Evolutionary conservation across 2,797 vertebrate genomes (phyloP).

Genomic region (Anableps anableps): DNA sequence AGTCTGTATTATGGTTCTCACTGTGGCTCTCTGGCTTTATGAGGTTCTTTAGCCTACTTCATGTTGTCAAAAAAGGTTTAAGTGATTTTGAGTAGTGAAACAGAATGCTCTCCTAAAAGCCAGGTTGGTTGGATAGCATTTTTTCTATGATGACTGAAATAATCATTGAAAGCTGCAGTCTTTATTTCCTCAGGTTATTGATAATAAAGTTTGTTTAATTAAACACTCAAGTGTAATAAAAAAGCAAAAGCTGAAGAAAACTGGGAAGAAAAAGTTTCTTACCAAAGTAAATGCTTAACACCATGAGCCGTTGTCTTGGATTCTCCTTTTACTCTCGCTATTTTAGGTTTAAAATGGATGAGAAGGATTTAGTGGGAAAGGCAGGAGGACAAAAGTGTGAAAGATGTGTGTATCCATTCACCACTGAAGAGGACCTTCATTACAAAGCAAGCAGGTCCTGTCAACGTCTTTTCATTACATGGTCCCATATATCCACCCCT

Average conservation of each 20-base stretch:
- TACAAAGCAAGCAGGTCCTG: slow-evolving; percentile 82
- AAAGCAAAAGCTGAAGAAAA: not conserved
- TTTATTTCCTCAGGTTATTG: not conserved
- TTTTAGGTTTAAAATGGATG: slow-evolving; percentile 62
- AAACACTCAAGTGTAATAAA: not conserved
- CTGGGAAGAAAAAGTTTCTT: not conserved
- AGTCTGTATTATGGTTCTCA: not conserved
- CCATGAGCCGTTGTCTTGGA: slow-evolving; percentile 55
- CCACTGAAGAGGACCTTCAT: slow-evolving; percentile 79
- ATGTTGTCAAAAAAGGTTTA: not conserved
- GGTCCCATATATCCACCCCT: slow-evolving; percentile 78
- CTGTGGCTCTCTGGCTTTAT: too few relatives aligned
- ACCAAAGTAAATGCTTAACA: slow-evolving; percentile 65
- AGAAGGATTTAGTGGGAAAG: slow-evolving; percentile 75
- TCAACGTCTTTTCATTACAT: slow-evolving; percentile 82
- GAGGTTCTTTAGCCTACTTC: not conserved
- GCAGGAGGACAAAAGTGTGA: slow-evolving; percentile 71
- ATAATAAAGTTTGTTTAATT: not conserved
- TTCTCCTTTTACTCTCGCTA: slow-evolving; percentile 59
- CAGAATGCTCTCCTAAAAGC: not conserved
- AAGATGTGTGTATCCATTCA: slow-evolving; percentile 77
- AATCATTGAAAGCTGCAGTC: not conserved
- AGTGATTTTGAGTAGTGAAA: not conserved
- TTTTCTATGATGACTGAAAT: not conserved
- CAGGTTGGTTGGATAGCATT: not conserved